Percentiles rank a stretch among this genome's conserved stretches.
These are phyloP conservation scores for Phalacrocorax pelagicus DNA, from an alignment of 2,113 vertebrate genomes.

Conservation along the genomic window DNA sequence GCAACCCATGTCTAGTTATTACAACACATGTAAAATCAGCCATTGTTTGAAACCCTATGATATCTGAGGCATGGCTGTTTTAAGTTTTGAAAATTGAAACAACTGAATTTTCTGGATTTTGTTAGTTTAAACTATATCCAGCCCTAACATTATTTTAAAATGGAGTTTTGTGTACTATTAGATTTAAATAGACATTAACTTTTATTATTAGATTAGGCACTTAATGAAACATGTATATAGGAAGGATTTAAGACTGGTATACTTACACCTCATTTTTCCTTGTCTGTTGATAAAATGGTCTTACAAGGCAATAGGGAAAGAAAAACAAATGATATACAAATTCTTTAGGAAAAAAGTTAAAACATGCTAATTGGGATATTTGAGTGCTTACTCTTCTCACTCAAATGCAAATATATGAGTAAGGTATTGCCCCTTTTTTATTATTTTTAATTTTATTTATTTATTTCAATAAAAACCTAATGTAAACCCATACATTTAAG, in stretches of 20 bases:
- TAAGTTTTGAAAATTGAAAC: constrained; percentile 15
- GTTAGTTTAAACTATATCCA: constrained; percentile 3
- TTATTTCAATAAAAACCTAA: neutral
- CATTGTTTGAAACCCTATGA: neutral
- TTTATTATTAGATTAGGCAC: neutral
- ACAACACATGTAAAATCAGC: neutral
- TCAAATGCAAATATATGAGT: neutral
- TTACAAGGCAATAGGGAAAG: neutral
- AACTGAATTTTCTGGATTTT: constrained; percentile 25
- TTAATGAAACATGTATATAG: neutral
- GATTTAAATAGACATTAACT: constrained; percentile 12
- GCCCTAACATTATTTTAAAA: neutral
- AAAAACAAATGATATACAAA: neutral
- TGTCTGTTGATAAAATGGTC: neutral
- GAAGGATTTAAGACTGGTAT: constrained; percentile 2
- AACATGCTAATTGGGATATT: neutral
- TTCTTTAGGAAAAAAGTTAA: constrained; percentile 22
- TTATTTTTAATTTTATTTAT: neutral
- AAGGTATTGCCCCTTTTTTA: neutral
- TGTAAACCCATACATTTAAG: neutral
- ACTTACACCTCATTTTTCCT: constrained; percentile 24
- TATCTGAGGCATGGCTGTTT: neutral
- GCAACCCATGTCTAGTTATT: neutral
- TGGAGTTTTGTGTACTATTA: neutral
- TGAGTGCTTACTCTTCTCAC: neutral